Conservation (phyloP, 30 jellyfish, hydroid and myxozoan species). For the Aurelia aurita complex sp. Pacific region DNA sequence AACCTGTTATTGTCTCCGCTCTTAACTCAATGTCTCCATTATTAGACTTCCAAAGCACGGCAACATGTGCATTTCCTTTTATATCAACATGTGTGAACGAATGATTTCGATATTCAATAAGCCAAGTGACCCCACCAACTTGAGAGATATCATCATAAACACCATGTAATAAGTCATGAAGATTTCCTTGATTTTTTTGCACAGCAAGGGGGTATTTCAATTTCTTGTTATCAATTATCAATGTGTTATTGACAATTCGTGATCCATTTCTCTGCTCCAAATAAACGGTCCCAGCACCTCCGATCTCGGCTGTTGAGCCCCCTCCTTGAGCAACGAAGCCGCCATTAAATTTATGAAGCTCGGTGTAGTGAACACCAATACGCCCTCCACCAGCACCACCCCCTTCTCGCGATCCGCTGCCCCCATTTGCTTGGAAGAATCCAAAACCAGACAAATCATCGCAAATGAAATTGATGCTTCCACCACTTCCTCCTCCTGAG, state of each 20-base stretch:
- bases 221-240: conserved; percentile 31
- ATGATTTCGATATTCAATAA: conserved; percentile 58
- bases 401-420: conserved; percentile 45
- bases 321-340: conserved; percentile 55
- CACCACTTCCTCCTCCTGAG: conserved; percentile 70
- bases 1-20: conserved; percentile 39
- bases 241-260: conserved; percentile 24
- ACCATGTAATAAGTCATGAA: conserved; percentile 46
- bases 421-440: conserved; percentile 53
- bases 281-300: conserved; percentile 72
- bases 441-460: conserved; percentile 68
- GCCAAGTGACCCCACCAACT: conserved; percentile 73
- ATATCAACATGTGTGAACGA: conserved; percentile 56
- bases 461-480: conserved; percentile 43
- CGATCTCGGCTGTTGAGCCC: conserved; percentile 35
- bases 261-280: conserved; percentile 60
- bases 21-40: conserved; percentile 34
- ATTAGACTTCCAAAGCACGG: conserved; percentile 53
- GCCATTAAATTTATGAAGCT: conserved; percentile 48
- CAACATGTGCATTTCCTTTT: conserved; percentile 61
- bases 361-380: conserved; percentile 27
- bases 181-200: conserved; percentile 31
- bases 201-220: conserved; percentile 40
- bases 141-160: conserved; percentile 38
- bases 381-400: conserved; percentile 84